A percentile compares a stretch with the other conserved stretches of the same genome.
phyloP scores from a whole-genome alignment of 2,113 vertebrate species.

The Spermophilus dauricus region DNA sequence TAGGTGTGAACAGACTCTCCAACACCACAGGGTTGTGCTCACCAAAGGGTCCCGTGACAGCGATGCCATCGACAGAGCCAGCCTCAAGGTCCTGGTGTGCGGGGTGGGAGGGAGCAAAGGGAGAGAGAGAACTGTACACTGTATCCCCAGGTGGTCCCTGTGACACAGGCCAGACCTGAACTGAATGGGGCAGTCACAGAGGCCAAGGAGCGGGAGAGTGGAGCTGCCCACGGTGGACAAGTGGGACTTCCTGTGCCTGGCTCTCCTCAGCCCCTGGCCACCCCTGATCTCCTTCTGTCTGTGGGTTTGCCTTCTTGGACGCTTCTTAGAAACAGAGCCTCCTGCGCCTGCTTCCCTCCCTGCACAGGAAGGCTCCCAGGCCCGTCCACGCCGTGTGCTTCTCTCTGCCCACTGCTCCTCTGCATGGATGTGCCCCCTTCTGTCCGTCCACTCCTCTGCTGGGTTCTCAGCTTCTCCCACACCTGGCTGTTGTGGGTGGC shows the following conservation, averaged over 20 bases:
- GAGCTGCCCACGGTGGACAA: no score
- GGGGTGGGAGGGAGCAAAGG: fast-evolving
- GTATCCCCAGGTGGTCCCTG: not conserved
- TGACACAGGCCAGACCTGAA: not conserved
- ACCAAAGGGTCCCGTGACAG: no score
- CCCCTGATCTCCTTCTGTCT: no score
- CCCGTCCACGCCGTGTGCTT: fast-evolving
- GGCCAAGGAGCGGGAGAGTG: not conserved
- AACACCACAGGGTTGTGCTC: not conserved
- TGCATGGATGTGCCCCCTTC: fast-evolving
- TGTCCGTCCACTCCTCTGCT: fast-evolving
- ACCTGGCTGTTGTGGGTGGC: fast-evolving
- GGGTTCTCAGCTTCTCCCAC: fast-evolving
- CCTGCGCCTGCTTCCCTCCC: not conserved
- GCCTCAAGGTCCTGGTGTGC: fast-evolving
- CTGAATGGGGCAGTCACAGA: not conserved
- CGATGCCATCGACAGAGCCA: fast-evolving
- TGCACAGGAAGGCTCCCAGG: fast-evolving
- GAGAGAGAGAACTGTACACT: fast-evolving
- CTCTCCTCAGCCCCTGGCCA: not conserved
- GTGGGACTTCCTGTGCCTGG: no score
- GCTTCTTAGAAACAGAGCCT: not conserved
- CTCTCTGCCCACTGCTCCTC: fast-evolving
- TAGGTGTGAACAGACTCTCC: not conserved
- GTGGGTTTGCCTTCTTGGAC: fast-evolving